Conservation (phyloP, 92 coral and sea anemone species). For the Plumapathes pennacea region DNA sequence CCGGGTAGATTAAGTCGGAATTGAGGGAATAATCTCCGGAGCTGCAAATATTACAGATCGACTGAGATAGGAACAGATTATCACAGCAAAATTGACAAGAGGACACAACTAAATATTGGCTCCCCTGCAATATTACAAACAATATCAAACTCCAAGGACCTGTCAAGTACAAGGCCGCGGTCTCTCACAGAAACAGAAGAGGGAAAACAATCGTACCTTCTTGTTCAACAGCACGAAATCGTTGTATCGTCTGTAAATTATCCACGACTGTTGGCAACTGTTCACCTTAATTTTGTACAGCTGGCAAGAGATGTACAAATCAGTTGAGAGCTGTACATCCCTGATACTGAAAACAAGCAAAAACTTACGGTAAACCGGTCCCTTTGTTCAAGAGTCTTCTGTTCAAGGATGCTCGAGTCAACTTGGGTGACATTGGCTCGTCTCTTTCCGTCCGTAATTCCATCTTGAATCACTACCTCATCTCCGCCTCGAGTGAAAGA, state of each 20-base stretch:
- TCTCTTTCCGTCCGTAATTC: not conserved
- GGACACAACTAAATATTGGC: not conserved
- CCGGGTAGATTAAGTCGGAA: slow-evolving; percentile 86
- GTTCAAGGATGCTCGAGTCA: slow-evolving; percentile 72
- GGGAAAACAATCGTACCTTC: slow-evolving; percentile 67
- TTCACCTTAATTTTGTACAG: slow-evolving; percentile 88
- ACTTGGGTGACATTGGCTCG: slow-evolving; percentile 59
- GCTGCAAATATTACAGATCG: slow-evolving; percentile 19
- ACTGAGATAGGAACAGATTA: not conserved
- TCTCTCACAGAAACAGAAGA: too few relatives aligned
- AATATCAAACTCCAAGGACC: not conserved
- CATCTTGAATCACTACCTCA: not conserved
- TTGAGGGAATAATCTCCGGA: slow-evolving; percentile 69
- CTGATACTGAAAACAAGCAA: too few relatives aligned
- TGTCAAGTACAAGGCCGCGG: not conserved
- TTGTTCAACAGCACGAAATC: slow-evolving; percentile 91
- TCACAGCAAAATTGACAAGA: not conserved
- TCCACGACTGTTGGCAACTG: slow-evolving; percentile 74
- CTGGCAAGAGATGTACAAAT: slow-evolving; percentile 22
- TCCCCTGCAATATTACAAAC: not conserved
- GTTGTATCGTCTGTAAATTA: slow-evolving; percentile 83
- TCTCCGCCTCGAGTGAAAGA: not conserved
- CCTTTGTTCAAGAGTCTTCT: slow-evolving; percentile 71
- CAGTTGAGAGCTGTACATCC: too few relatives aligned
- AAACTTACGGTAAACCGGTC: slow-evolving; percentile 81